Conservation (phyloP, 2,113 vertebrate species). For the Mormyrus iriodes region DNA sequence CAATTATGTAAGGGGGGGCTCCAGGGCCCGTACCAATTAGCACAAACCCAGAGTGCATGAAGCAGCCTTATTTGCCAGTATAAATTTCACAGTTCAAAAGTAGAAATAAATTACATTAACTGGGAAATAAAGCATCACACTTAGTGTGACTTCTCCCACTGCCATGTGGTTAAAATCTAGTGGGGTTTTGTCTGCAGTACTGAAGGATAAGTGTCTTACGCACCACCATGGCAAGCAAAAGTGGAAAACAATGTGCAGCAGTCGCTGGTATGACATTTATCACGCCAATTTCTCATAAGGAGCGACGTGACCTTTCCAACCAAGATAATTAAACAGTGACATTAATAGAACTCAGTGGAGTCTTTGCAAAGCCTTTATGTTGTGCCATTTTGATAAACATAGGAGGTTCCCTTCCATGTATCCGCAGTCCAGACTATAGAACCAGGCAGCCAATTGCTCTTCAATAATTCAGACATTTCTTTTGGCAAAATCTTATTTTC, state of each 20-base stretch:
- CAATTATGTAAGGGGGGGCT: not conserved
- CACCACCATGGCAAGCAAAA: not conserved
- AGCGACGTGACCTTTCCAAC: conserved; percentile 4
- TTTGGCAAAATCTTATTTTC: conserved; percentile 8
- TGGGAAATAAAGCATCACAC: not conserved
- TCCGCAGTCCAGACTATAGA: not conserved
- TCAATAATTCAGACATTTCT: conserved; percentile 7
- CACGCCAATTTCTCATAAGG: not conserved
- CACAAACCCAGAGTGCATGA: not conserved
- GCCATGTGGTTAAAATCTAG: not conserved
- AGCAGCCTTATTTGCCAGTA: not conserved
- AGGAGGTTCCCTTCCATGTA: not conserved
- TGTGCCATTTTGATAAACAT: conserved; percentile 9
- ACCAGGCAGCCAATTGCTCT: not conserved
- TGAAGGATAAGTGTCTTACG: not conserved
- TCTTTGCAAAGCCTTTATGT: not conserved
- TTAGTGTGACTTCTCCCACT: not conserved
- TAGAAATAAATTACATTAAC: not conserved
- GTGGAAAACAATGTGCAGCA: not conserved
- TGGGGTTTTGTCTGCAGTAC: not conserved
- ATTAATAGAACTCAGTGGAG: not conserved
- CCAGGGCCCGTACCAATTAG: not conserved
- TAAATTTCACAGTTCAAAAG: not conserved
- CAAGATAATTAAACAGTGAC: conserved; percentile 1
- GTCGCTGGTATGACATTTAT: not conserved